Evolutionary conservation across 2,888 invertebrate genomes (phyloP).

Genomic region (Drosophila hamatofila): DNA sequence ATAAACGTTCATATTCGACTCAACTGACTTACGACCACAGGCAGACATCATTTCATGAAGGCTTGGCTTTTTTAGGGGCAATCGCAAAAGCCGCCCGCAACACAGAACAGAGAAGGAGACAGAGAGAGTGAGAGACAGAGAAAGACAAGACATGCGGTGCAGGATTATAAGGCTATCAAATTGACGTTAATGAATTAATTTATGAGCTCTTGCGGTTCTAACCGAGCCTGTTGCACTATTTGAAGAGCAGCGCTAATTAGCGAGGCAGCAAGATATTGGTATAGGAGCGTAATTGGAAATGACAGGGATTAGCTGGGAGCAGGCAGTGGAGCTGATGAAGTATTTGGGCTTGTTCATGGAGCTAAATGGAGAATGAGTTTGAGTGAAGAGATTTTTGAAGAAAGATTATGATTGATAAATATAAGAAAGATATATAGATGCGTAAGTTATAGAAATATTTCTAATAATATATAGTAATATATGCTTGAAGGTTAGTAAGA

Average conservation of each 20-base stretch:
- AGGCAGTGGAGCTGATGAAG: constrained; percentile 6
- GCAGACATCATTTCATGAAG: constrained; percentile 44
- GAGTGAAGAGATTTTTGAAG: background rate
- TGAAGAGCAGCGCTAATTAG: constrained; percentile 50
- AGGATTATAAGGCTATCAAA: constrained; percentile 73
- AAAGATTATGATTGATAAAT: background rate
- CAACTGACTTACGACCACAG: constrained; percentile 41
- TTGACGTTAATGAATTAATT: constrained; percentile 80
- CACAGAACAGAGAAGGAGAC: background rate
- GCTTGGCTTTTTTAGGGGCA: constrained; percentile 14
- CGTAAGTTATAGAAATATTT: too few relatives aligned
- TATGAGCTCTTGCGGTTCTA: constrained; percentile 71
- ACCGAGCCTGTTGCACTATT: constrained; percentile 47
- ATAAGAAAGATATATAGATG: background rate
- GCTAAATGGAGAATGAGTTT: background rate
- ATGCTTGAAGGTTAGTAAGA: too few relatives aligned
- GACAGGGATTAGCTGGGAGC: constrained; percentile 15
- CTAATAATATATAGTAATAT: too few relatives aligned
- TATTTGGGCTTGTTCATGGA: constrained; percentile 16
- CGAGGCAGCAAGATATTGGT: background rate
- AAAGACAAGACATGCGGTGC: constrained; percentile 44
- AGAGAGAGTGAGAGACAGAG: background rate
- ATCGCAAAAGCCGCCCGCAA: constrained; percentile 33
- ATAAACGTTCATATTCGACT: constrained; percentile 71
- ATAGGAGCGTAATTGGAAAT: constrained; percentile 31